Conservation (phyloP, 2,888 invertebrate species). For the Tachina lurida region DNA sequence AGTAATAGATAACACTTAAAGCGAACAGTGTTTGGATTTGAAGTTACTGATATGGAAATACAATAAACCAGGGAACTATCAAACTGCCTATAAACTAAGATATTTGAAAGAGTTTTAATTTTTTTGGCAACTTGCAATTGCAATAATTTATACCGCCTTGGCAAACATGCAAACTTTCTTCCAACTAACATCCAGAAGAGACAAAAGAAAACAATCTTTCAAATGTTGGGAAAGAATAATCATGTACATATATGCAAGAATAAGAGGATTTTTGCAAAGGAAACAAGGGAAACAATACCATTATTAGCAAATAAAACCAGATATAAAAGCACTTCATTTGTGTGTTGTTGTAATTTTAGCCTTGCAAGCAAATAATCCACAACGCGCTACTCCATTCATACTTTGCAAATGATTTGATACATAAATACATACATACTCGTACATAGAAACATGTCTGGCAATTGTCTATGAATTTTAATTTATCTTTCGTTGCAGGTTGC, state of each 20-base stretch:
- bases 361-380: constrained; percentile 30
- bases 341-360: constrained; percentile 56
- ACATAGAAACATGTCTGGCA: constrained; percentile 51
- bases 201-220: too few relatives aligned
- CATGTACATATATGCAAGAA: background rate
- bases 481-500: constrained; percentile 51
- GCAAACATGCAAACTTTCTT: too few relatives aligned
- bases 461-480: constrained; percentile 45
- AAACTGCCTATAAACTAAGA: too few relatives aligned
- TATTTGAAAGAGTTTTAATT: too few relatives aligned
- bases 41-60: too few relatives aligned
- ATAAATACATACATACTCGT: too few relatives aligned
- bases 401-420: constrained; percentile 15
- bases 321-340: constrained; percentile 44
- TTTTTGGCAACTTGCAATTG: too few relatives aligned
- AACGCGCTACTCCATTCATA: background rate
- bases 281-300: constrained; percentile 26
- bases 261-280: constrained; percentile 24
- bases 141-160: too few relatives aligned
- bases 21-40: too few relatives aligned
- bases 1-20: too few relatives aligned
- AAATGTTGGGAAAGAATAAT: background rate
- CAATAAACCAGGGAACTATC: too few relatives aligned
- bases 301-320: constrained; percentile 10
- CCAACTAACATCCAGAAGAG: too few relatives aligned